Base-by-base conservation (phyloP, 2,888 invertebrate species). In the Drosophila stalkeri region DNA sequence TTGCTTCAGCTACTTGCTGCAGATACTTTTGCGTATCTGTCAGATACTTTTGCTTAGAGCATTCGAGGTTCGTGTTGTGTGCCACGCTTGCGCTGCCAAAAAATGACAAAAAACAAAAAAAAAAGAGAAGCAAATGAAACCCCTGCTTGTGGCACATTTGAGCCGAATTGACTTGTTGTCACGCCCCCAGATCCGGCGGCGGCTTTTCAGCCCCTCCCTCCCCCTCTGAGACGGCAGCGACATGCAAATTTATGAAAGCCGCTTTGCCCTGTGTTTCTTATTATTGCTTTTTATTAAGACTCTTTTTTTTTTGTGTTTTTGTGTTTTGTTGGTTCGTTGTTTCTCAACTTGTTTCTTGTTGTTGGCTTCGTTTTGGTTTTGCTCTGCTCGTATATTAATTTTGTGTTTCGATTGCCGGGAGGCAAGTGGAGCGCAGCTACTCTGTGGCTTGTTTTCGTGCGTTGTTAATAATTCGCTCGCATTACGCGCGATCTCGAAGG, bases 211-310 rank as follows among this genome's bases (percentile, higher is more conserved):
- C 47, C 67, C 64, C 12, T n/a, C 41, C 44, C 12, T 27, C 5
- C 27, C 27, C 55, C 52, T 16, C 37, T 14, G 39, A 54, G 55
- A 55, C 70, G 64, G 61, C 77, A 76, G 89, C 81, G 72, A 89
- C 87, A 90, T 88, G 89, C 89, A 88, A 90, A 90, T 88, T 90
- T 88, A 87, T 88, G 87, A 88, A 87, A 87, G 86, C 80, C 75
- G 80, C 89, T 89, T 89, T 88, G 57, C 57, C 67, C 62, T 72
- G 74, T 82, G 82, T 86, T 83, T 65, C 78, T 83, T 63, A 76
- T 77, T 86, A 86, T 82, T 86, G 77, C 81, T 75, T 83, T 72
- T 82, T 72, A 64, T 78, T 71, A 51, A 72, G 63, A 44, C 54
- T 54, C 64, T 64, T 57, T 65, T 57, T 52, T 18, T 47, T 49